These are phyloP conservation scores for Myanophis thanlyinensis DNA, from an alignment of 2,113 vertebrate genomes.

Conservation along the genomic window DNA sequence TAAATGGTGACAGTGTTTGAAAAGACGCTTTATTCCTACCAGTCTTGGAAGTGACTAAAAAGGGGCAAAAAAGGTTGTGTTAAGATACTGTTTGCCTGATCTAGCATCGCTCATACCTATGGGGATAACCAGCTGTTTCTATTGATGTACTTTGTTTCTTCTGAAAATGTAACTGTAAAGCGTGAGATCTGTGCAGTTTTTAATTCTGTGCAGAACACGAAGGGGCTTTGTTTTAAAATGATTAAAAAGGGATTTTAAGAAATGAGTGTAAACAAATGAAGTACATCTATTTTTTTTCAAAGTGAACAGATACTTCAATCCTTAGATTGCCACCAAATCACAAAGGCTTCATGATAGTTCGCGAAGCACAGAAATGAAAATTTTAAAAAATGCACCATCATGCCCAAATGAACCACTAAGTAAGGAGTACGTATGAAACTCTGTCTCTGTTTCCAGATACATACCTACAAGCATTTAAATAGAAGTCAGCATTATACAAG, in stretches of 20 bases:
- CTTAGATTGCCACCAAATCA: not conserved
- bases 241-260: constrained; percentile 16
- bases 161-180: not conserved
- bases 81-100: constrained; percentile 33
- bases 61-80: constrained; percentile 32
- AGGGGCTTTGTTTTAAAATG: constrained; percentile 10
- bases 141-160: constrained; percentile 31
- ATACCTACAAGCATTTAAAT: not conserved
- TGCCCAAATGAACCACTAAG: not conserved
- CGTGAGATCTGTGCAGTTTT: constrained; percentile 10
- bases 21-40: constrained; percentile 40
- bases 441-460: not conserved
- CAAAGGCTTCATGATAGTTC: constrained; percentile 4
- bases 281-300: constrained; percentile 25
- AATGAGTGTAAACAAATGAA: not conserved
- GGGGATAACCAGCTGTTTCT: constrained; percentile 20
- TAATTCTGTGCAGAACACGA: constrained; percentile 1
- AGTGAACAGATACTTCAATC: constrained; percentile 3
- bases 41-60: constrained; percentile 37
- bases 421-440: not conserved
- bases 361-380: constrained; percentile 18
- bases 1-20: constrained; percentile 32
- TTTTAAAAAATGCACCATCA: not conserved
- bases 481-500: not conserved
- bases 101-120: constrained; percentile 36